These are phyloP conservation scores for Bradypodion pumilum DNA, from an alignment of 2,797 vertebrate genomes.

Conservation along the genomic window DNA sequence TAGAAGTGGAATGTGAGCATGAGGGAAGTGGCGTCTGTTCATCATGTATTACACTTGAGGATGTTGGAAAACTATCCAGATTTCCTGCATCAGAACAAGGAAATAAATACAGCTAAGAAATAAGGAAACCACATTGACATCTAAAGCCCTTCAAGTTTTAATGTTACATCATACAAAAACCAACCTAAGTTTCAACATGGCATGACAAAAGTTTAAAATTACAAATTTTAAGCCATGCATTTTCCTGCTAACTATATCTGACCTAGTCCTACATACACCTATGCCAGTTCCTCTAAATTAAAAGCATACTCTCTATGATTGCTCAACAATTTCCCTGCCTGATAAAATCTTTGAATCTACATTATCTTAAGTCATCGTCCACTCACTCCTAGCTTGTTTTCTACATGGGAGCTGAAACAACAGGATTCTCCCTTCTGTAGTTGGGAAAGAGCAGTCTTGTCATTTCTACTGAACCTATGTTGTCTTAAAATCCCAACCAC, in stretches of 20 bases:
- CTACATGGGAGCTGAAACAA: not conserved
- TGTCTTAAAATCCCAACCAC: not conserved
- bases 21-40: conserved; percentile 81
- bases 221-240: not conserved
- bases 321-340: not conserved
- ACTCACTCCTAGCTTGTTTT: not conserved
- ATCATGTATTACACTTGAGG: conserved; percentile 86
- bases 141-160: not conserved
- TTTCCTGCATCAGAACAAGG: conserved; percentile 77
- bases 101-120: conserved; percentile 27
- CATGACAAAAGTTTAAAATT: conserved; percentile 3
- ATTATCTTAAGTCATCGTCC: not conserved
- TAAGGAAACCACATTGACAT: not conserved
- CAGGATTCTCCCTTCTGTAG: not conserved
- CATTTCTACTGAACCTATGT: not conserved
- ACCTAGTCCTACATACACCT: not conserved
- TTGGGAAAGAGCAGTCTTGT: not conserved
- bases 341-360: not conserved
- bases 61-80: conserved; percentile 84
- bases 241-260: not conserved
- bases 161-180: not conserved
- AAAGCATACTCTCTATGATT: not conserved
- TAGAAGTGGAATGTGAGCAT: conserved; percentile 80
- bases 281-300: not conserved
- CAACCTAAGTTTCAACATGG: not conserved